Evolutionary conservation across 2,113 vertebrate species (phyloP).

Genomic region (Bubo blakistoni): DNA sequence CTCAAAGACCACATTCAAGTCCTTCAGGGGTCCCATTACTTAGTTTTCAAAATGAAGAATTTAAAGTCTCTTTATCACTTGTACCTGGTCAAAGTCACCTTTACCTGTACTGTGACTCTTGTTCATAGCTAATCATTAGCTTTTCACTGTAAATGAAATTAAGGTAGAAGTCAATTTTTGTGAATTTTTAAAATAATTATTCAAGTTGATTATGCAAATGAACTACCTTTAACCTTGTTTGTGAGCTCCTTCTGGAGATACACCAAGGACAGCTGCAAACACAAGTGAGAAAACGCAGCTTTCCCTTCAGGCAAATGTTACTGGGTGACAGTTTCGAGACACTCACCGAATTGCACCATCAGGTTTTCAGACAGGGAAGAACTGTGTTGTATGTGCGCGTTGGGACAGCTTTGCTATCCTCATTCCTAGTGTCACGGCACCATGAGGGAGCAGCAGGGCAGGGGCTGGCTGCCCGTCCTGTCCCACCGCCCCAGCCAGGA

Average conservation of each 20-base stretch:
- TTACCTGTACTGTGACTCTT: not conserved
- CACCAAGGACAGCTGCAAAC: not conserved
- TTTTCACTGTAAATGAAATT: not conserved
- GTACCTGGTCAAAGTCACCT: not conserved
- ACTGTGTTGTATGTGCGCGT: fast-evolving
- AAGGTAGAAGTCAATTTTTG: not conserved
- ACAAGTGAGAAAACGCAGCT: fast-evolving
- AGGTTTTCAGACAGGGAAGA: not conserved
- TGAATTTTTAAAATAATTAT: not conserved
- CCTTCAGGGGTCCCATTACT: not conserved
- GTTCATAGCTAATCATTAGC: not conserved
- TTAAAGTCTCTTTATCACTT: not conserved
- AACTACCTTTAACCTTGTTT: not conserved
- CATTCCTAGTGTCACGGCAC: not conserved
- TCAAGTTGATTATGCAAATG: not conserved
- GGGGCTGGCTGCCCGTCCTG: not conserved
- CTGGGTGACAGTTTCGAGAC: not conserved
- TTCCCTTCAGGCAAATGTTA: not conserved
- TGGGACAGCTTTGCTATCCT: not conserved
- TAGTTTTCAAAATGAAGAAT: not conserved
- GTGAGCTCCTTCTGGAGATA: not conserved
- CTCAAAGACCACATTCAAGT: not conserved
- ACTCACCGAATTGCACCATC: not conserved
- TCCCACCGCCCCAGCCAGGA: not conserved
- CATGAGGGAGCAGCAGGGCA: not conserved